phyloP scores from a whole-genome alignment of 2,113 vertebrate genomes.

The Apus apus region DNA sequence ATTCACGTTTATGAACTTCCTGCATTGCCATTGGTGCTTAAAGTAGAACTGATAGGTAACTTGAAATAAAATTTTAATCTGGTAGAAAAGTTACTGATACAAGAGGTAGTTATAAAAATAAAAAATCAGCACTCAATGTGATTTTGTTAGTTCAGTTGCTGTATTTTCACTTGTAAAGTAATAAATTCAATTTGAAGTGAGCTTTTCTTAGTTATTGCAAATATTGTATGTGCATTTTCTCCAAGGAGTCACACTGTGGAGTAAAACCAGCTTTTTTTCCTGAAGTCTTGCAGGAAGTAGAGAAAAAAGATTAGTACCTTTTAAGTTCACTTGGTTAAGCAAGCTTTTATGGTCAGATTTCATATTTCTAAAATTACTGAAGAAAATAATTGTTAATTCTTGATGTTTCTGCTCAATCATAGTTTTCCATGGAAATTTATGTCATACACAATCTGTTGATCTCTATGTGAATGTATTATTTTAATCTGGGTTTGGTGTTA shows the following conservation, averaged over 20 bases:
- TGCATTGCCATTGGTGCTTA: constrained; percentile 5
- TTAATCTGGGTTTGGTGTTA: constrained; percentile 20
- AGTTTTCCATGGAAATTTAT: constrained; percentile 12
- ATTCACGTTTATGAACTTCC: constrained; percentile 38
- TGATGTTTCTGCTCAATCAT: background rate
- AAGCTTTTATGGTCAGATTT: background rate
- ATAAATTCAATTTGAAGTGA: constrained; percentile 21
- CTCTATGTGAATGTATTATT: constrained; percentile 7
- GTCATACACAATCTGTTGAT: background rate
- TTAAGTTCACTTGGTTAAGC: background rate
- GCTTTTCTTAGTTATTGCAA: background rate
- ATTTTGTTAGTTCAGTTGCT: constrained; percentile 33
- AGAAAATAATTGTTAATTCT: background rate
- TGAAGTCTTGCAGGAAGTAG: background rate
- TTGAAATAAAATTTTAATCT: background rate
- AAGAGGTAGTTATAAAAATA: background rate
- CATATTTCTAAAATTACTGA: background rate
- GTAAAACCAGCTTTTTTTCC: background rate
- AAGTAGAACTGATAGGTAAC: constrained; percentile 10
- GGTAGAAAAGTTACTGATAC: background rate
- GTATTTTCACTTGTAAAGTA: constrained; percentile 21
- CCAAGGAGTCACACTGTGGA: background rate
- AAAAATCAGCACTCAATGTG: background rate
- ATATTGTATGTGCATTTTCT: background rate
- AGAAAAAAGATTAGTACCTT: background rate